Evolutionary conservation across 2,888 invertebrate genomes (phyloP).

Genomic region (Platycheirus rosarum): DNA sequence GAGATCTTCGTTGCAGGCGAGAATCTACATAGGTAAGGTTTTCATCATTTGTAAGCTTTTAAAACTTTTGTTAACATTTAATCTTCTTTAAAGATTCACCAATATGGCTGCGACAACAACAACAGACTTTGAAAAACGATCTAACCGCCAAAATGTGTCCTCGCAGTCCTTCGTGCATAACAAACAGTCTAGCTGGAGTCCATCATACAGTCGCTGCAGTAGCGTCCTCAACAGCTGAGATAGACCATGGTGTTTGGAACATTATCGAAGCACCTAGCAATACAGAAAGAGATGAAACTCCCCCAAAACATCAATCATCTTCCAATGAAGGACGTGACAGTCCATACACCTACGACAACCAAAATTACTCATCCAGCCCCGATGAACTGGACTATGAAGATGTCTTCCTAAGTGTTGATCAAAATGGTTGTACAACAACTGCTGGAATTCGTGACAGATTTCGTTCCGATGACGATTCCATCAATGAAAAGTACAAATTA

Average conservation of each 20-base stretch:
- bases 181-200: constrained; percentile 77
- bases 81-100: constrained; percentile 83
- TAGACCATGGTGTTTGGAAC: constrained; percentile 83
- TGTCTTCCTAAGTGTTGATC: constrained; percentile 75
- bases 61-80: background rate
- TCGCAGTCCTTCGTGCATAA: constrained; percentile 74
- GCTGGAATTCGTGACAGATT: constrained; percentile 78
- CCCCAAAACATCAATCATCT: constrained; percentile 67
- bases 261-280: constrained; percentile 83
- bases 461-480: constrained; percentile 78
- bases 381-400: constrained; percentile 76
- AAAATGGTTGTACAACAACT: constrained; percentile 76
- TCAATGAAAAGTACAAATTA: constrained; percentile 75
- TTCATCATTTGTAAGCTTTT: background rate
- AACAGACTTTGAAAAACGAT: constrained; percentile 77
- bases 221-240: constrained; percentile 81
- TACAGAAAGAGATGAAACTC: constrained; percentile 79
- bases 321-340: constrained; percentile 76
- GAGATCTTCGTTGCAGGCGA: constrained; percentile 83
- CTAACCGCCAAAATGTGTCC: constrained; percentile 48
- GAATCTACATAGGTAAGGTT: constrained; percentile 83
- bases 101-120: constrained; percentile 85
- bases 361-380: constrained; percentile 79
- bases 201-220: constrained; percentile 82
- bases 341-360: constrained; percentile 79